phyloP scores from a whole-genome alignment of 2,797 vertebrate species.

The Pseudotriccus pelzelni region DNA sequence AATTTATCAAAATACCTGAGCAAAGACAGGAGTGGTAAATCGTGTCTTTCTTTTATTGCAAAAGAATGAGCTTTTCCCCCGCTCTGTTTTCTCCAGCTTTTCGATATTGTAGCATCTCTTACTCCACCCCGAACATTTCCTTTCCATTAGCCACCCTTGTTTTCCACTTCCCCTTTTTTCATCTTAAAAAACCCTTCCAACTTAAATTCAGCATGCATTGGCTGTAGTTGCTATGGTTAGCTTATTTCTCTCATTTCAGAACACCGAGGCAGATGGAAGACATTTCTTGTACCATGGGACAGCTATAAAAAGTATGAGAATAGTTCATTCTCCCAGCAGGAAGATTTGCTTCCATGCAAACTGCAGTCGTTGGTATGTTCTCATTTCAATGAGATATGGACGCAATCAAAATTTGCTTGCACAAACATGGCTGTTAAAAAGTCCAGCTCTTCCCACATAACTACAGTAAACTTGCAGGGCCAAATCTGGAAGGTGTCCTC shows the following conservation, averaged over 20 bases:
- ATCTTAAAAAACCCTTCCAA: not conserved
- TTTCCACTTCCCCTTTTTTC: not conserved
- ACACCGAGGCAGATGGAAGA: not conserved
- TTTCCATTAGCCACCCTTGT: not conserved
- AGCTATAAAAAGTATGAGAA: conserved; percentile 7
- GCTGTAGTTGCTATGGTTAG: conserved; percentile 28
- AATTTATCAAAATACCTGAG: not conserved
- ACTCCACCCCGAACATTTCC: not conserved
- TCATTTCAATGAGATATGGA: not conserved
- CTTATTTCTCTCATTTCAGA: not conserved
- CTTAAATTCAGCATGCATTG: not conserved
- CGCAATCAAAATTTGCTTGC: not conserved
- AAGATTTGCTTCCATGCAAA: conserved; percentile 10
- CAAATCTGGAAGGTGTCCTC: not conserved
- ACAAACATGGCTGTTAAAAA: not conserved
- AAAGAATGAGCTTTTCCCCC: not conserved
- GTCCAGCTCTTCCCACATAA: not conserved
- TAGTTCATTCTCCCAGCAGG: conserved; percentile 3
- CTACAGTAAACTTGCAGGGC: not conserved
- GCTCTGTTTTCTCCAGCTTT: not conserved
- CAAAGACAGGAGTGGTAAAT: not conserved
- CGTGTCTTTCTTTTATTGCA: not conserved
- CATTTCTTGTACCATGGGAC: conserved; percentile 1
- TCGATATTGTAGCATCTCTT: not conserved
- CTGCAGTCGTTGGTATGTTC: not conserved